These are phyloP conservation scores for Hydrotaea diabolus DNA, from an alignment of 2,888 invertebrate genomes.

Conservation along the genomic window DNA sequence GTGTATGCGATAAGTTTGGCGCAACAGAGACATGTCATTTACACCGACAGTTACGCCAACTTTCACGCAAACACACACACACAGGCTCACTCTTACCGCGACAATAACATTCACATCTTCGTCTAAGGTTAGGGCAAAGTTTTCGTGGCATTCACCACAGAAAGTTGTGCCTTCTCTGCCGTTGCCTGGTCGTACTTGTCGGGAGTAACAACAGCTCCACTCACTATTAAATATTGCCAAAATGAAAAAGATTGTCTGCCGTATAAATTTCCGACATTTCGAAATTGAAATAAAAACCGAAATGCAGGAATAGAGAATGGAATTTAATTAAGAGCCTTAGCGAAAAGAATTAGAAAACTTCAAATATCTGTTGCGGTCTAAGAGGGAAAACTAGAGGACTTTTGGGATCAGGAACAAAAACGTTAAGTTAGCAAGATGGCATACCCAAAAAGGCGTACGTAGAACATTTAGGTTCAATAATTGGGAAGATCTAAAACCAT, in stretches of 20 bases:
- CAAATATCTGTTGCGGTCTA: no score
- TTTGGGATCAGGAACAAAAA: no score
- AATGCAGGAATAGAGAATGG: background rate
- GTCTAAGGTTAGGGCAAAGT: slow-evolving; percentile 13
- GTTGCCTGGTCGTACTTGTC: background rate
- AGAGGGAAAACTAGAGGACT: no score
- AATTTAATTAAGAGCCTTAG: slow-evolving; percentile 13
- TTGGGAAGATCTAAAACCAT: no score
- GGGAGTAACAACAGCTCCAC: background rate
- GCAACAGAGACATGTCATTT: slow-evolving; percentile 8
- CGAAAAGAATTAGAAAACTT: background rate
- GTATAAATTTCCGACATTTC: background rate
- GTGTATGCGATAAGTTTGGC: background rate
- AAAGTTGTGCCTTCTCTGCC: background rate
- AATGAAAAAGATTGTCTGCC: background rate
- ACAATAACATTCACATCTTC: background rate
- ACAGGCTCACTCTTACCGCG: background rate
- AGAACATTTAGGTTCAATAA: no score
- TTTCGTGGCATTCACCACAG: background rate
- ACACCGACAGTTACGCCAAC: slow-evolving; percentile 14
- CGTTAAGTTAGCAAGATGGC: no score
- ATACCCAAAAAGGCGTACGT: no score
- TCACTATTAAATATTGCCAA: background rate
- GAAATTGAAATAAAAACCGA: slow-evolving; percentile 10
- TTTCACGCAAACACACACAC: background rate